These are phyloP conservation scores for Drosophila ficusphila DNA, from an alignment of 1,140 invertebrate genomes.

Conservation along the genomic window DNA sequence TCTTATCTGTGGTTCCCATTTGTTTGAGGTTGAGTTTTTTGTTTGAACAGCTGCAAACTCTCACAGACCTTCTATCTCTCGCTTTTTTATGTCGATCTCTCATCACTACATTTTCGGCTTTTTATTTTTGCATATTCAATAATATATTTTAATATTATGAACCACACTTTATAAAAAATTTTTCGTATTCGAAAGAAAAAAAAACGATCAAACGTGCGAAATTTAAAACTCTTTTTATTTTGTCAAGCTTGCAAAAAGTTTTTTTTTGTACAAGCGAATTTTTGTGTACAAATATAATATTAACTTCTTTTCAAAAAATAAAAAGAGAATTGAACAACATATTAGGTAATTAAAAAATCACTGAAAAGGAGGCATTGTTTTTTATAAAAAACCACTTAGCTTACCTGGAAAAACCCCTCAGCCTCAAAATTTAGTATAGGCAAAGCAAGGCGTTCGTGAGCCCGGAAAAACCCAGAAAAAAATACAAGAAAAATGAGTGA, in stretches of 20 bases:
- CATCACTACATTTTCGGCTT: neutral
- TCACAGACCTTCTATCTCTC: neutral
- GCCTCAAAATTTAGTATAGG: no score
- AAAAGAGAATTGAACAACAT: no score
- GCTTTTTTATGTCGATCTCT: neutral
- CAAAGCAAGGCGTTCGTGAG: neutral
- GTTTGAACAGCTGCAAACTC: slow-evolving; percentile 33
- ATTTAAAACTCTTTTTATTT: neutral
- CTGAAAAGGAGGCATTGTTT: no score
- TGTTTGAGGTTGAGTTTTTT: slow-evolving; percentile 7
- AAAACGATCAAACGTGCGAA: neutral
- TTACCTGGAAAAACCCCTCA: neutral
- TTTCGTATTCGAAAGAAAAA: no score
- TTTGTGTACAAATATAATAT: neutral
- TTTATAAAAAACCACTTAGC: neutral
- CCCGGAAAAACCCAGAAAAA: no score
- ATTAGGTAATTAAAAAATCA: no score
- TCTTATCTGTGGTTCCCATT: neutral
- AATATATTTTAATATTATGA: no score
- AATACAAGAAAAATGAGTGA: neutral
- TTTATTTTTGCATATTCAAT: slow-evolving; percentile 5
- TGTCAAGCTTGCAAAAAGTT: no score
- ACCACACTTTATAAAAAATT: no score
- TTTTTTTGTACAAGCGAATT: no score
- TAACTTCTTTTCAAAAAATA: no score